These are phyloP conservation scores for Philotrypesis tridentata DNA, from an alignment of 1,140 invertebrate genomes.

Conservation along the genomic window DNA sequence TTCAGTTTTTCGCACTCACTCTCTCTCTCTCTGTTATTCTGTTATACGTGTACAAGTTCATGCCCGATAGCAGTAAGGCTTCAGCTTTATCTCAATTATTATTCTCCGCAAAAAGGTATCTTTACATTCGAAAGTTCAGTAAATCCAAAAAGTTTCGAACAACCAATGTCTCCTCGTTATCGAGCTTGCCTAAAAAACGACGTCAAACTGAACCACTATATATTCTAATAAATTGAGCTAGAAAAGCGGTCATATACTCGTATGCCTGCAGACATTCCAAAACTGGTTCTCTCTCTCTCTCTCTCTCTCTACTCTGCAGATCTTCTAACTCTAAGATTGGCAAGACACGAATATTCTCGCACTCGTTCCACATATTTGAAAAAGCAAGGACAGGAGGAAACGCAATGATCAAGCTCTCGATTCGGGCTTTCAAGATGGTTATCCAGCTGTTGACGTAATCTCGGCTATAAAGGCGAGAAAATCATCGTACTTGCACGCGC, in stretches of 20 bases:
- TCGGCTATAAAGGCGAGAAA: conserved; percentile 31
- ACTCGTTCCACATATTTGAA: background rate
- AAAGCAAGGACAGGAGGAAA: background rate
- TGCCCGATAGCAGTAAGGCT: too few relatives aligned
- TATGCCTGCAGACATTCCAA: background rate
- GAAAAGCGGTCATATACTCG: background rate
- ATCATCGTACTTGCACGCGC: background rate
- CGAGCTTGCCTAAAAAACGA: too few relatives aligned
- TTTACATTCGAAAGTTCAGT: too few relatives aligned
- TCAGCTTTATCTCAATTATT: too few relatives aligned
- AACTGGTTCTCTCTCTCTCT: background rate
- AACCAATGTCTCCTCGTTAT: too few relatives aligned
- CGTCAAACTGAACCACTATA: background rate
- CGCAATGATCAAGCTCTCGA: conserved; percentile 22
- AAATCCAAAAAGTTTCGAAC: too few relatives aligned
- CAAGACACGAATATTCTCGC: background rate
- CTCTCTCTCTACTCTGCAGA: background rate
- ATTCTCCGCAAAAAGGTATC: too few relatives aligned
- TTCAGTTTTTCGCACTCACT: background rate
- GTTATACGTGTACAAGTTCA: too few relatives aligned
- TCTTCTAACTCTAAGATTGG: background rate
- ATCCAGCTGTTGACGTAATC: conserved; percentile 46
- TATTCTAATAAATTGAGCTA: background rate
- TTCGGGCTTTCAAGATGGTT: conserved; percentile 19
- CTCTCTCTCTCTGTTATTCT: background rate